These are phyloP conservation scores for Dexiosoma caninum DNA, from an alignment of 2,888 invertebrate species.

Conservation along the genomic window DNA sequence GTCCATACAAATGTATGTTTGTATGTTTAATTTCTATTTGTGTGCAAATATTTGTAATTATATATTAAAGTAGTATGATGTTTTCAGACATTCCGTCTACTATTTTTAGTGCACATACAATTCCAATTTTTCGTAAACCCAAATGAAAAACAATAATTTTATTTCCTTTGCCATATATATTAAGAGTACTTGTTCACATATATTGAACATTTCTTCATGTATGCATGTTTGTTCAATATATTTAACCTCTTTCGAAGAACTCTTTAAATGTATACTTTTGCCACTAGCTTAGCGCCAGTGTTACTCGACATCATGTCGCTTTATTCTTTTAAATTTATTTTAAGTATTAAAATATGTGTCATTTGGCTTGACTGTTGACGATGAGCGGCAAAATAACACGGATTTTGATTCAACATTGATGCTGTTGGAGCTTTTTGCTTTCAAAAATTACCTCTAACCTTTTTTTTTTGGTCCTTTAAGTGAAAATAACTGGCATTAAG, in stretches of 20 bases:
- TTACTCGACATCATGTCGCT: slow-evolving; percentile 65
- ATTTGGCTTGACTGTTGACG: not conserved
- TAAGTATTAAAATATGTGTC: slow-evolving; percentile 30
- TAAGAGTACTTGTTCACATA: not conserved
- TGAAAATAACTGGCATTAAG: too few relatives aligned
- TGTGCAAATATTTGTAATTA: not conserved
- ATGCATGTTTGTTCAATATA: not conserved
- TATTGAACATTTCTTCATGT: not conserved
- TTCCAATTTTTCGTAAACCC: not conserved
- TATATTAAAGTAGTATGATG: slow-evolving; percentile 41
- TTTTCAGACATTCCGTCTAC: slow-evolving; percentile 60
- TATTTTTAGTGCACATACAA: slow-evolving; percentile 1
- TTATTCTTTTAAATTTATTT: slow-evolving; percentile 55
- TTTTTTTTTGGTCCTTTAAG: not conserved
- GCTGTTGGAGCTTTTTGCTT: not conserved
- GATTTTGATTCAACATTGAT: not conserved
- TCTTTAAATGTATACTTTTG: not conserved
- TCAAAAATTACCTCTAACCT: not conserved
- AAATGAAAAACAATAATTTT: not conserved
- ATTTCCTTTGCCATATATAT: not conserved
- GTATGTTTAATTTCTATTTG: too few relatives aligned
- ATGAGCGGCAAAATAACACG: not conserved
- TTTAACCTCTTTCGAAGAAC: slow-evolving; percentile 40
- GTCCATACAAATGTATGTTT: too few relatives aligned
- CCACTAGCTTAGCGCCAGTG: slow-evolving; percentile 50